Evolutionary conservation across 2,113 vertebrate genomes (phyloP), one percentile per base, ranked within the genome.

Genomic region (Coreoperca whiteheadi): DNA sequence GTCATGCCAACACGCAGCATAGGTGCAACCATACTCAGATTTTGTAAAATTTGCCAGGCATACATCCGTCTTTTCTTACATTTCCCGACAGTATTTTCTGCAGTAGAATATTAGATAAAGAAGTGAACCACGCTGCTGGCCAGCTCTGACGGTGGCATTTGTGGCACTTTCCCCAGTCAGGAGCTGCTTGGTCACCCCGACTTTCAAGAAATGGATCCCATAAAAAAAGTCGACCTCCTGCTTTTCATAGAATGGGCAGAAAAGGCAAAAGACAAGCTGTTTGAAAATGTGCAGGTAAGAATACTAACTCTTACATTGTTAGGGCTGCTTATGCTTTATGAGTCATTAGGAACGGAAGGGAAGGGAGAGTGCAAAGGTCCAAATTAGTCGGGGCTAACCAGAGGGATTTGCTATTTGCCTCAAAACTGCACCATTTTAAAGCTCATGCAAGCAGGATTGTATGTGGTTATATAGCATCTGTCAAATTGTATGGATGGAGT

Each of bases 221-320:
- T 25, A 0, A 84, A 83, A 59, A 23, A 57, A 2, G 2, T 70
- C 0, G 91, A 92, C 81, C 43, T 70, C 11, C 6, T 88, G 25
- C 71, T 74, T 46, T 0, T 90, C 30, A 25, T 21, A 2, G 70
- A 78, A 5, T 93, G 83, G 90, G n/a, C 66, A 2, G 4, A 11
- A 9, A 77, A 76, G 2, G 87, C 91, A 34, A 72, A 71, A 30
- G 9, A 37, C 2, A 92, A 88, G 76, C 32, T 93, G 4, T 59
- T 91, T 0, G 7, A 37, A 14, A 28, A 16, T 16, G 56, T 90
- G 15, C 8, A 85, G 92, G 94, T 95, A 68, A 69, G 74, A 61
- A 57, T 9, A 16, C 9, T 0, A 2, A 56, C 6, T 11, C 14
- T 2, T 32, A 16, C 11, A 8, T 16, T 66, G 34, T 43, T 28